Evolutionary conservation across 2,888 invertebrate species (phyloP), one percentile per base, ranked within the genome.

Genomic region (Dryococelus australis): DNA sequence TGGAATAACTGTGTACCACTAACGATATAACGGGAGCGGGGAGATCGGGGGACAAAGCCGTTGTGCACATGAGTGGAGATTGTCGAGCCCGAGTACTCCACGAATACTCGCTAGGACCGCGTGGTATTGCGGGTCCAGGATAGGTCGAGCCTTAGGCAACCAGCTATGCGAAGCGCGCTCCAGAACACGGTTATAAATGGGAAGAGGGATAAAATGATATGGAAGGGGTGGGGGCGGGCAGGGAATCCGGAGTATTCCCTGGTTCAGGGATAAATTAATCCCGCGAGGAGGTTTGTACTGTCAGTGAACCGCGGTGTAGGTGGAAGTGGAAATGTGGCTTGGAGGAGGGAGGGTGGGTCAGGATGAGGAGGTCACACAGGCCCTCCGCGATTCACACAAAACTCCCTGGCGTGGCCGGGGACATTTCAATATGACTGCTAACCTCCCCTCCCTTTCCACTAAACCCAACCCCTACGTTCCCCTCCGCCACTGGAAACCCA

Each of bases 261-360:
- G 65, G 65, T 24, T 65, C 65, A n/a, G 65, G 65, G 65, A 65
- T 65, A n/a, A 65, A 65, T 65, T 65, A 65, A 65, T 65, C 65
- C 65, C 65, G 20, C 65, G 65, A 65, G 65, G 65, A 65, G 65
- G 65, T 65, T 65, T 65, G 65, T 65, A 65, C 65, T n/a, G 65
- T 65, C 65, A n/a, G 65, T n/a, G 65, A 20, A 65, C 65, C 24
- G n/a, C n/a, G 65, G 65, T 16, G 12, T 10, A 47, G 47, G 47
- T 47, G 47, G 47, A 47, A 47, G 47, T 8, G 47, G 65, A 65
- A n/a, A n/a, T 24, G n/a, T 65, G n/a, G 65, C 16, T 65, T 1
- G 65, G 65, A 0, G n/a, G n/a, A 24, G 65, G n/a, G 20, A 20
- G 65, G n/a, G n/a, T 20, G 65, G n/a, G 6, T 16, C 8, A 65